Conservation (phyloP, 2,888 invertebrate species). For the Diarsia brunnea region DNA sequence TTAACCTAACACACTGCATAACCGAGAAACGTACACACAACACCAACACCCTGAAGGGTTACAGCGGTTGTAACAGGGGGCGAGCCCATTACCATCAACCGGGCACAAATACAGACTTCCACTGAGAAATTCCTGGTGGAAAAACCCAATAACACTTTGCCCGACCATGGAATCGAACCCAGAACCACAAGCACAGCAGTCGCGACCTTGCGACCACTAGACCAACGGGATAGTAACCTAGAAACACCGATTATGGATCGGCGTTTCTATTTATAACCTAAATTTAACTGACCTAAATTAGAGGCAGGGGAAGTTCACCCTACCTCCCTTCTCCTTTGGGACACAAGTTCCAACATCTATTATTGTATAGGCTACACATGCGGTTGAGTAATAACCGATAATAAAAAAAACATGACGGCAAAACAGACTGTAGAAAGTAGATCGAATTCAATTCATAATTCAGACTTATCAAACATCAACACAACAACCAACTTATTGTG, state of each 20-base stretch:
- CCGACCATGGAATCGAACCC: no score
- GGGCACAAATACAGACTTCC: no score
- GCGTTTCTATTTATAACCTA: not conserved
- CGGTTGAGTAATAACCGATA: not conserved
- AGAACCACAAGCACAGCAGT: no score
- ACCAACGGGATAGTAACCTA: not conserved
- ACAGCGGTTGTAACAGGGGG: no score
- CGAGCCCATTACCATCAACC: no score
- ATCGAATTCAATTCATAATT: conserved; percentile 28
- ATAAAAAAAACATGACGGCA: not conserved
- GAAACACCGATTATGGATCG: not conserved
- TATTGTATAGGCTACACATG: not conserved
- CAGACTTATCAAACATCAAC: conserved; percentile 4
- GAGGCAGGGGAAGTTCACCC: no score
- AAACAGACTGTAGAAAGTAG: conserved; percentile 19
- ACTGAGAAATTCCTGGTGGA: no score
- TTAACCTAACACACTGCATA: no score
- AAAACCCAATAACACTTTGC: no score
- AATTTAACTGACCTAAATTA: conserved; percentile 5
- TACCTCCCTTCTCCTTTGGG: not conserved
- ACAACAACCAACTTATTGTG: conserved; percentile 1
- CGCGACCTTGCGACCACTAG: no score
- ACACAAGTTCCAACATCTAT: not conserved
- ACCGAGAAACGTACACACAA: no score
- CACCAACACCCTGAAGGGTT: no score